Evolutionary conservation across 2,113 vertebrate species (phyloP), one percentile per base, ranked within the genome.

Genomic region (Psittacula cyanocephala): DNA sequence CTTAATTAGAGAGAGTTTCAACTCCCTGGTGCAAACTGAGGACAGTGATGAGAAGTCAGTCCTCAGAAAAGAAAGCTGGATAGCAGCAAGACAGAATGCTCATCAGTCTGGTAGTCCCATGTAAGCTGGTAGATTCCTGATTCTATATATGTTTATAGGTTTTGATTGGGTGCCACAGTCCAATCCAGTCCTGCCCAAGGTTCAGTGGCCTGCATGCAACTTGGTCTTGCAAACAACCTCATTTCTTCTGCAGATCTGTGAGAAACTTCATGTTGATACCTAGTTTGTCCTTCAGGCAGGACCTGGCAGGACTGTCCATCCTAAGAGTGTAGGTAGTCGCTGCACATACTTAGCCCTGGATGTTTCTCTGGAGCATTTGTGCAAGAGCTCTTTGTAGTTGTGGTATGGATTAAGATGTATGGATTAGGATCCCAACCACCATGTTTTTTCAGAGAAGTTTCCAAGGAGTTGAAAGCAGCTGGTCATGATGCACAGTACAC

Each of bases 321-420:
- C 31, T n/a, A 52, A 64, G 16, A 28, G 16, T 31, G 43, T 49
- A 59, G 37, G 50, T 33, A 37, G 23, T 47, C 8, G 8, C 39
- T 22, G 39, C 1, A 4, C 29, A 65, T 22, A 16, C 60, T 44
- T 39, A 9, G 47, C 6, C 23, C 37, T 57, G 17, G 11, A 1
- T 55, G 50, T 28, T 78, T 41, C 44, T 69, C 39, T 43, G 53
- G 28, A 46, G 43, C 31, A 43, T 44, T 41, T 74, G 75, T 81
- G 69, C 16, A 81, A 57, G 41, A 75, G 14, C 35, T 39, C 0
- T 0, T 22, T 33, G n/a, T 24, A 43, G 16, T 31, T 0, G 0
- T 28, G 64, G 53, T 37, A 44, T 22, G 35, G 16, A 2, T 75
- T 20, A 10, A 15, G 49, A 52, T 31, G 37, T 6, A 18, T 3